Evolutionary conservation across 1,140 invertebrate species (phyloP), one percentile per base, ranked within the genome.

Genomic region (Anastrepha ludens): DNA sequence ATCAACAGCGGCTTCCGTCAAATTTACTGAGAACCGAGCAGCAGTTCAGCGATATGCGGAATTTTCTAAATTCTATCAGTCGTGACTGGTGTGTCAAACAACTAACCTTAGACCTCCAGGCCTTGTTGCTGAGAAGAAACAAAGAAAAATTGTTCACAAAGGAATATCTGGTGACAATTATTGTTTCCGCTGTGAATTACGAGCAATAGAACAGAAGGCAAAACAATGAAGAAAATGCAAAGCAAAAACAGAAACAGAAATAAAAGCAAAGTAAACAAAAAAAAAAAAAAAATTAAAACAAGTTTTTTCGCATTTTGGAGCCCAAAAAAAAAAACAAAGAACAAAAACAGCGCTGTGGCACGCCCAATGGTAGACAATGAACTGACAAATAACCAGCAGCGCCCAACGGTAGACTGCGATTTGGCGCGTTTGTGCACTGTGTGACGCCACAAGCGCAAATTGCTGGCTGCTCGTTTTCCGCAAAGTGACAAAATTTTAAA

Each of bases 401-500:
- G 64, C 64, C 64, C 39, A 41, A 20, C 39, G 64, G 9, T n/a
- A 67, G 3, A 20, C 64, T 29, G 64, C 64, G 39, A 13, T 39
- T 67, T 67, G 64, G 64, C 64, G 64, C 29, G 20, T 5, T 3
- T 39, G 64, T 7, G 11, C 11, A 39, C 39, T 67, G 29, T 41
- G 29, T 41, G 50, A 55, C 50, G 64, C 64, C 64, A 13, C 64
- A 67, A 67, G 39, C 13, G 64, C 64, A 41, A 67, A 67, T 67
- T 67, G 64, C 39, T 67, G 20, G 64, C 64, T 67, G 64, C 6
- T 29, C 39, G 20, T 29, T 67, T 67, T 20, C 64, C 64, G 29
- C 64, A 65, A 41, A 65, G 29, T 65, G 64, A 65, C 5, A 62
- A n/a, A 62, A 62, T 62, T 62, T 62, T 62, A 62, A 62, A 62